Conservation (phyloP, 2,888 invertebrate genomes). For the Xestia sexstrigata region DNA sequence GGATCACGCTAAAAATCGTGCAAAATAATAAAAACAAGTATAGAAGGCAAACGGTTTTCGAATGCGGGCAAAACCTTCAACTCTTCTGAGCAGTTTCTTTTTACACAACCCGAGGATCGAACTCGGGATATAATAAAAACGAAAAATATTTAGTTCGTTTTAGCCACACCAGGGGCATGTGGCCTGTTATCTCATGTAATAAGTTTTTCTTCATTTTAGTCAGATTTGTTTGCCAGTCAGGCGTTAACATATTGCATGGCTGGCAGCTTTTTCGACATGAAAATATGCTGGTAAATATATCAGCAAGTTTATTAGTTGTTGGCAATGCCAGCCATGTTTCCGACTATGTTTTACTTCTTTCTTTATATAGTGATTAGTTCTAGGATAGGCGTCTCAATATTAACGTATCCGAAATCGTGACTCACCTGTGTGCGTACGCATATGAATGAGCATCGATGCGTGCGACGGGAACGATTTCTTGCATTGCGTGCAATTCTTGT, state of each 20-base stretch:
- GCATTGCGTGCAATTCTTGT: constrained; percentile 92
- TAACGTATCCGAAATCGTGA: constrained; percentile 18
- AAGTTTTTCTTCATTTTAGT: background rate
- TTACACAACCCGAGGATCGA: background rate
- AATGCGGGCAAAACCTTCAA: background rate
- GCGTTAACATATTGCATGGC: background rate
- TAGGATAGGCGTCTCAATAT: background rate
- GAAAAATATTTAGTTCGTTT: background rate
- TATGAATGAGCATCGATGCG: constrained; percentile 95
- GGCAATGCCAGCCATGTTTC: background rate
- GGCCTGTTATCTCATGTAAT: background rate
- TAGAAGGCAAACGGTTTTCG: too few species aligned
- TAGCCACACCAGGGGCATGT: background rate
- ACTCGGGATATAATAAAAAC: background rate
- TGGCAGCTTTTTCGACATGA: background rate
- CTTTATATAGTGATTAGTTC: background rate
- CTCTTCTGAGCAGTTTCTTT: background rate
- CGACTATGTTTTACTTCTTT: background rate
- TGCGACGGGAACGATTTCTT: constrained; percentile 94
- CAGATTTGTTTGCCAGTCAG: background rate
- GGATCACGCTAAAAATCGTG: too few species aligned
- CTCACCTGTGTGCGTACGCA: constrained; percentile 93
- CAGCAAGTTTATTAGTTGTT: background rate
- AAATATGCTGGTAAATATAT: background rate
- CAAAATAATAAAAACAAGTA: too few species aligned